A percentile compares a stretch with the other conserved stretches of the same genome.
Conservation (phyloP, 2,888 invertebrate genomes). For the Oscheius sp. region DNA sequence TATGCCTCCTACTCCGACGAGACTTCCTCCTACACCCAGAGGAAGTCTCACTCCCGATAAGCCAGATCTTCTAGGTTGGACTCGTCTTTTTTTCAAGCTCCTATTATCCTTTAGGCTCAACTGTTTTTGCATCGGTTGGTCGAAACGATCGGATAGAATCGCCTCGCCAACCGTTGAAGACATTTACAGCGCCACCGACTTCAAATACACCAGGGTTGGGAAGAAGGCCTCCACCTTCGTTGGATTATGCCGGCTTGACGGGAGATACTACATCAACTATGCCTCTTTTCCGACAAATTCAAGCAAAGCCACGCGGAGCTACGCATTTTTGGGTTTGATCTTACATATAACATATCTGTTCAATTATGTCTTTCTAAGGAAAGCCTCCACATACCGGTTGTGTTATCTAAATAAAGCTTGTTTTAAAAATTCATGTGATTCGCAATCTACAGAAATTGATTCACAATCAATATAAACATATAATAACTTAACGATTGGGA, state of each 20-base stretch:
- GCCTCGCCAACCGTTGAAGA: conserved; percentile 14
- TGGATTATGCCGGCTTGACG: conserved; percentile 50
- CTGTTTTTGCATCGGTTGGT: conserved; percentile 55
- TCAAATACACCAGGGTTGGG: conserved; percentile 8
- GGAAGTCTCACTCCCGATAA: conserved; percentile 14
- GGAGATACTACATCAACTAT: conserved; percentile 51
- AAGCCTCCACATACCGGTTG: neutral
- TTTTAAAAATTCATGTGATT: neutral
- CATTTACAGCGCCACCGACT: conserved; percentile 2
- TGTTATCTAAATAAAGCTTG: neutral
- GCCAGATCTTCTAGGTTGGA: conserved; percentile 26
- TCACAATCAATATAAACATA: neutral
- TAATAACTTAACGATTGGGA: conserved; percentile 64
- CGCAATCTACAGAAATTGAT: neutral
- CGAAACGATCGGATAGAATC: neutral
- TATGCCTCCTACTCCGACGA: conserved; percentile 25
- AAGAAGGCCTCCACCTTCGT: conserved; percentile 28
- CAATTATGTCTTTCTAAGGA: neutral
- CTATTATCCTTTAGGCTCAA: conserved; percentile 56
- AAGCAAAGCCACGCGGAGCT: conserved; percentile 30
- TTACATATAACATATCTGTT: neutral
- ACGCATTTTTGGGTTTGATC: conserved; percentile 30
- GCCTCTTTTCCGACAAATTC: conserved; percentile 53
- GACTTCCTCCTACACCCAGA: conserved; percentile 24
- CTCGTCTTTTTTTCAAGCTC: no score